These are phyloP conservation scores for Dryobotodes eremita DNA, from an alignment of 2,888 invertebrate species.

Conservation along the genomic window DNA sequence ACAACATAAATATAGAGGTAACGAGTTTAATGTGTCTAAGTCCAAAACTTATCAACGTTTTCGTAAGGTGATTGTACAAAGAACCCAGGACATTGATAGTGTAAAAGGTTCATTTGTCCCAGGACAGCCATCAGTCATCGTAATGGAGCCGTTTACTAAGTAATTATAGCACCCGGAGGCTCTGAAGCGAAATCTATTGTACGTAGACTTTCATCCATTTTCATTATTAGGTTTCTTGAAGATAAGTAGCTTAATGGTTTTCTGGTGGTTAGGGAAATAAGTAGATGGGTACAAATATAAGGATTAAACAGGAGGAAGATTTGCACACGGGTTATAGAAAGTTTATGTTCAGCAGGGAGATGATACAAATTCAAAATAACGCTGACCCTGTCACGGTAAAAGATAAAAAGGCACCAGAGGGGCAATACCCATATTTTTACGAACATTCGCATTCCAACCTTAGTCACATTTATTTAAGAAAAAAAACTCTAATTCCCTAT, in stretches of 20 bases:
- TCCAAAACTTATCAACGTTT: background rate
- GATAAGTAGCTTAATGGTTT: constrained; percentile 35
- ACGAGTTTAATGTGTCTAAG: background rate
- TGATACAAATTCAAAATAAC: background rate
- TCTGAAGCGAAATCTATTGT: constrained; percentile 41
- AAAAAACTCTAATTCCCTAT: background rate
- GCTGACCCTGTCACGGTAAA: background rate
- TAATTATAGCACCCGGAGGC: constrained; percentile 61
- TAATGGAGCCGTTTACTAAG: constrained; percentile 50
- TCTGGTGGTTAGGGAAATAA: constrained; percentile 13
- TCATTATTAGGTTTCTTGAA: constrained; percentile 47
- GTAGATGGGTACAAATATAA: background rate
- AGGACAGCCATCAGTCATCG: constrained; percentile 53
- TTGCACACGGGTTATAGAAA: background rate
- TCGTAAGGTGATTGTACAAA: constrained; percentile 16
- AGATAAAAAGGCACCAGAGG: background rate
- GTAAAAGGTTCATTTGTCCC: constrained; percentile 55
- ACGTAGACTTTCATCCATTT: constrained; percentile 41
- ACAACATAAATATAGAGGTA: background rate
- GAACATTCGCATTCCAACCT: background rate
- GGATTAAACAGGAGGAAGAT: background rate
- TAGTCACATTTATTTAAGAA: background rate
- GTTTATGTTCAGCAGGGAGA: no score
- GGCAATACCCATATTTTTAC: background rate
- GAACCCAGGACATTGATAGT: constrained; percentile 21